Conservation (phyloP, 2,113 vertebrate genomes). For the Pipra filicauda region DNA sequence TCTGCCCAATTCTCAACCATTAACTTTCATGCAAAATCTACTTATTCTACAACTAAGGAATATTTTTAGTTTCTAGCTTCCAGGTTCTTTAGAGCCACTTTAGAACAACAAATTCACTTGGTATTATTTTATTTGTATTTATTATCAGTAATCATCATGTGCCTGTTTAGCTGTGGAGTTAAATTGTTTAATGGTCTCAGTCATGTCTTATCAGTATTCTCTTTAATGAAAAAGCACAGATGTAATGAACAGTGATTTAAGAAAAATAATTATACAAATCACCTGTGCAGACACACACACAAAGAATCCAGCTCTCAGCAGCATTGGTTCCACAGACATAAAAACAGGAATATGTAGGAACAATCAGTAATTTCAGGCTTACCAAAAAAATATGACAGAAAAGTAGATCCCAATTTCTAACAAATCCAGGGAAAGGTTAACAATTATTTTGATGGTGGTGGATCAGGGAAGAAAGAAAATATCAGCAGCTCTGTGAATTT, state of each 20-base stretch:
- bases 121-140: background rate
- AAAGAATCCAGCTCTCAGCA: background rate
- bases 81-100: background rate
- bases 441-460: background rate
- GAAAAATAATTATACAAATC: background rate
- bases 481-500: background rate
- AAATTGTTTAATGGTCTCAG: background rate
- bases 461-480: background rate
- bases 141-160: background rate
- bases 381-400: background rate
- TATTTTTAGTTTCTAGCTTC: background rate
- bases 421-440: background rate
- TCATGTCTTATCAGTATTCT: background rate
- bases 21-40: background rate
- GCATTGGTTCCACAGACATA: background rate
- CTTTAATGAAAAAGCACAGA: background rate
- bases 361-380: background rate
- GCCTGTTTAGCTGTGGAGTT: background rate
- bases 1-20: background rate
- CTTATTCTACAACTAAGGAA: background rate
- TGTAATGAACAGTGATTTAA: background rate
- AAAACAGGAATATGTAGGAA: background rate
- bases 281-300: background rate
- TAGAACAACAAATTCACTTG: background rate
- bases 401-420: background rate